Evolutionary conservation across 2,888 invertebrate species (phyloP), one percentile per base, ranked within the genome.

Genomic region (Apomyelois bistriatella): DNA sequence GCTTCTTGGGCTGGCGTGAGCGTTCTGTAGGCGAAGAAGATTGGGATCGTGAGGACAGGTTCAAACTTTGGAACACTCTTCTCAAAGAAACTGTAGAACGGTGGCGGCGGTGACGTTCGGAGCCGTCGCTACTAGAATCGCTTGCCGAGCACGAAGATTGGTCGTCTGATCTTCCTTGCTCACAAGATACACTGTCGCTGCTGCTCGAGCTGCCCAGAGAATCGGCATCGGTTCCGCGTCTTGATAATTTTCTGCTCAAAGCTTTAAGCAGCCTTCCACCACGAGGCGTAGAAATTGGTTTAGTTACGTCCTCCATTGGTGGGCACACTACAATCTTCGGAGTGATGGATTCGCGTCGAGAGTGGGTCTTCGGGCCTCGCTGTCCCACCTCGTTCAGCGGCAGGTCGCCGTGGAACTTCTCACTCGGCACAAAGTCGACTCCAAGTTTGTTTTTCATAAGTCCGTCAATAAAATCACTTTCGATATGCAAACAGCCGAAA

Each of bases 51-150:
- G 91, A 88, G 10, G 93, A 90, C 38, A 94, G 83, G 64, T 91
- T 93, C 48, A 95, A 82, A 65, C 91, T 94, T 75, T 95, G 93
- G 72, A 95, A 94, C 43, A 94, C 94, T 56, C 93, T 93, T n/a
- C 94, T 91, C 53, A 95, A 85, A 40, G 94, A 94, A 30, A 94
- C 93, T 1, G 92, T 91, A 1, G 93, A 93, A 55, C 92, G 91
- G 57, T 84, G 79, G 9, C 85, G 81, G 52, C 82, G 85, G 5
- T 78, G 79, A 48, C 86, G 90, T 43, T 92, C 91, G 13, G 92
- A 92, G 57, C 92, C 90, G 48, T 92, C 93, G 70, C 93, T 93
- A 58, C 93, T 92, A 16, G 93, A 92, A 57, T 94, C 94, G 72
- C 94, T 94, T 28, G 85, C 84, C 0, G 92, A 91, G 57, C 91